These are phyloP conservation scores for Oscheius sp. DNA, from an alignment of 1,140 invertebrate species.

Conservation along the genomic window DNA sequence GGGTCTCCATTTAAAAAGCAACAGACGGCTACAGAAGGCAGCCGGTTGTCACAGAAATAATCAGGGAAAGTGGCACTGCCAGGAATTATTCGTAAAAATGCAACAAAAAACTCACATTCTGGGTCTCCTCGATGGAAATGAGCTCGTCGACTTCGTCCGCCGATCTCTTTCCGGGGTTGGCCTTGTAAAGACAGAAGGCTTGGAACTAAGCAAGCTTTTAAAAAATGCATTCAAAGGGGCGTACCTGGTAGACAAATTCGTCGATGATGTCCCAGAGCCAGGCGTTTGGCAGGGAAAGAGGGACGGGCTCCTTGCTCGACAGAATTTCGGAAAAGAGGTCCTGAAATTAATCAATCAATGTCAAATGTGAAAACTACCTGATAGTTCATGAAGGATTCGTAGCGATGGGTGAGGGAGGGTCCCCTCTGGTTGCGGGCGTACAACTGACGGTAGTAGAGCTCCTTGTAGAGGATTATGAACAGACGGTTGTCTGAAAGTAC, in stretches of 20 bases:
- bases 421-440: conserved; percentile 74
- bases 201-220: too few relatives aligned
- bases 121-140: conserved; percentile 72
- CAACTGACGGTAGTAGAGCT: conserved; percentile 94
- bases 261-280: conserved; percentile 99
- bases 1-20: too few relatives aligned
- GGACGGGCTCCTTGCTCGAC: conserved; percentile 79
- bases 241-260: conserved; percentile 75
- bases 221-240: conserved; percentile 15
- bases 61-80: too few relatives aligned
- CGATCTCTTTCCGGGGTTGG: conserved; percentile 80
- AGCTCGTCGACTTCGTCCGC: conserved; percentile 74
- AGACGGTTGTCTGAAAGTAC: conserved; percentile 61
- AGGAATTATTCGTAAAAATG: too few relatives aligned
- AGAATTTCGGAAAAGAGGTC: conserved; percentile 94
- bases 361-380: conserved; percentile 64
- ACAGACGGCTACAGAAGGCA: too few relatives aligned
- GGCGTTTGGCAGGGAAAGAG: conserved; percentile 89
- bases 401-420: conserved; percentile 83
- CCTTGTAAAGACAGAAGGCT: conserved; percentile 84
- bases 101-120: conserved; percentile 67
- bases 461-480: conserved; percentile 93
- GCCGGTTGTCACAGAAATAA: too few relatives aligned
- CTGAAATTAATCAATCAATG: conserved; percentile 23
- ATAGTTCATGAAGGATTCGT: conserved; percentile 95